Evolutionary conservation across 2,113 vertebrate genomes (phyloP).

Genomic region (Motacilla alba): DNA sequence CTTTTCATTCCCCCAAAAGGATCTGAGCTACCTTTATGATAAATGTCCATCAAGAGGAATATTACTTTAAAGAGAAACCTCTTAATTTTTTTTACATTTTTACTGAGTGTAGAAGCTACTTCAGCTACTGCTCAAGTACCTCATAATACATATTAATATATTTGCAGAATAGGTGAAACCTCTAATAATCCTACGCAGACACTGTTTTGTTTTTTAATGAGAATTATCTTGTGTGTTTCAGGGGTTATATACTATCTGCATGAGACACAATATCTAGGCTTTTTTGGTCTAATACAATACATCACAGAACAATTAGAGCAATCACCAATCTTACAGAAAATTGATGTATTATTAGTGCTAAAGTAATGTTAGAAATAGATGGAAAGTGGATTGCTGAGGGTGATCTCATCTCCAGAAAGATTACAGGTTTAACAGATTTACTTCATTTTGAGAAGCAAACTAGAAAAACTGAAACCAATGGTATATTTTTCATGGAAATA

Average conservation of each 20-base stretch:
- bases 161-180: neutral
- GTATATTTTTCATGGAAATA: neutral
- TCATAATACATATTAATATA: neutral
- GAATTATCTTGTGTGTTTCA: neutral
- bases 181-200: neutral
- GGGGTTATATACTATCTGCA: neutral
- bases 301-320: neutral
- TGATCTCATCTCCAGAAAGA: neutral
- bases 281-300: neutral
- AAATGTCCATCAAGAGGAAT: neutral
- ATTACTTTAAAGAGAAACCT: neutral
- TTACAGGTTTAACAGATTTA: fast-evolving
- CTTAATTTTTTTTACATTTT: neutral
- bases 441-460: neutral
- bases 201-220: neutral
- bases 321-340: neutral
- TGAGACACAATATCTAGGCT: neutral
- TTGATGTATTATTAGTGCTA: neutral
- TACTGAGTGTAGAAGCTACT: neutral
- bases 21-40: neutral
- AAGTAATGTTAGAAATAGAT: neutral
- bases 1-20: neutral
- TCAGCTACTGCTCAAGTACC: neutral
- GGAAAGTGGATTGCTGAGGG: neutral
- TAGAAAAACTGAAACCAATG: neutral